phyloP scores from a whole-genome alignment of 2,888 invertebrate genomes.

The Aelia acuminata region DNA sequence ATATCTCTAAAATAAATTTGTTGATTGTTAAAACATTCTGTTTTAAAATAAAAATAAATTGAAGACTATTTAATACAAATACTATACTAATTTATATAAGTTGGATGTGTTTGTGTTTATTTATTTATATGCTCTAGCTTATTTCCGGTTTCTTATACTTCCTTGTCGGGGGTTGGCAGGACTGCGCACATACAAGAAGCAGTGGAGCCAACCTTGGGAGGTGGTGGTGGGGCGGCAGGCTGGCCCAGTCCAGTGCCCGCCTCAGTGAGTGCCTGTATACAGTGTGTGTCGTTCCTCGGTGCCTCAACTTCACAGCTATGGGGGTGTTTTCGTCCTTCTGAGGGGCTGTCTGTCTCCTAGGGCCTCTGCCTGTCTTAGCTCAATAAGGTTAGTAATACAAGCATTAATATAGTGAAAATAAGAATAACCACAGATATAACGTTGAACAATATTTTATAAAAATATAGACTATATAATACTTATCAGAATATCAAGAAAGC shows the following conservation, averaged over 20 bases:
- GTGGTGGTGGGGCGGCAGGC: not conserved
- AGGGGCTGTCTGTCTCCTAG: not conserved
- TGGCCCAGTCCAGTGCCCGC: constrained; percentile 11
- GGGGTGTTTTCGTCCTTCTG: not conserved
- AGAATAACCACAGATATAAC: no score
- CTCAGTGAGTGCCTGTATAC: not conserved
- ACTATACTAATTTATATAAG: no score
- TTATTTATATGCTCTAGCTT: not conserved
- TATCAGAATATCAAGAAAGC: no score
- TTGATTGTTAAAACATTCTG: no score
- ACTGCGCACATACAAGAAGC: not conserved
- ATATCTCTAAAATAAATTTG: no score
- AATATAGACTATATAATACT: no score
- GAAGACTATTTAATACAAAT: no score
- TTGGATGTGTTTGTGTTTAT: no score
- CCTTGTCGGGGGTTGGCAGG: not conserved
- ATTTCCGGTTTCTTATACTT: not conserved
- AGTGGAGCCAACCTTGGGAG: not conserved
- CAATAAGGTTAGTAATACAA: not conserved
- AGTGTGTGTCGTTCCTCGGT: not conserved
- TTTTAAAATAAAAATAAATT: no score
- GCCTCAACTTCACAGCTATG: not conserved
- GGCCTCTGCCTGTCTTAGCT: not conserved
- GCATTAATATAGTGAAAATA: no score
- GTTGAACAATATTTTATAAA: no score